Base-by-base conservation (phyloP, 2,113 vertebrate genomes). In the Empidonax traillii region DNA sequence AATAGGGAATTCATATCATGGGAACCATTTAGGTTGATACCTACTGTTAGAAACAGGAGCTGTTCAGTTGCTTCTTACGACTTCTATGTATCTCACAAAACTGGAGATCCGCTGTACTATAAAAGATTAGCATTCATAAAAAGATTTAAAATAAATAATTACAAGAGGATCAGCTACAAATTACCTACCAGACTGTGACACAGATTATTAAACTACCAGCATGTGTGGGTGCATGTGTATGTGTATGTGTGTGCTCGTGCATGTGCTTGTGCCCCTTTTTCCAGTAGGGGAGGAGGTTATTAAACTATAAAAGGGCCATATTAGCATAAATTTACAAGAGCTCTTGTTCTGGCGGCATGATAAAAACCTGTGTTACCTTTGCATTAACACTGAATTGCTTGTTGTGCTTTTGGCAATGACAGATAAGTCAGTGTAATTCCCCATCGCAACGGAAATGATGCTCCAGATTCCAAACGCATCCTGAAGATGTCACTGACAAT, bases 381-480 rank as follows among this genome's bases (percentile, higher is more conserved):
- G 97, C 98, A 97, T 98, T 98, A 98, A 98, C 98, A 98, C 97
- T 98, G 98, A 98, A 98, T 98, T 98, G 98, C 98, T 98, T 98
- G 98, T 99, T 99, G 98, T 99, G 99, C 98, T 99, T 98, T 99
- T 98, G 99, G 98, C 98, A 98, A 98, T 99, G 98, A 99, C 98
- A 99, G 99, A 99, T 99, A 99, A 99, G 98, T 99, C 98, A 98
- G 98, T 98, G 98, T 99, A 99, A 99, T 99, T 99, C 98, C 98
- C 98, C 98, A 98, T 98, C 95, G 98, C 98, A 98, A 98, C 96
- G 96, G 98, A 98, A 99, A 99, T 97, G 98, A 98, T 98, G 98
- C 98, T 98, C 98, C 97, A 98, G 98, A 98, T 99, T 99, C 98
- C 97, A 98, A 97, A 98, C 95, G 98, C 98, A 98, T 98, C 99